Evolutionary conservation across 64 coral and sea anemone genomes (phyloP).

Genomic region (Stylophora pistillata): DNA sequence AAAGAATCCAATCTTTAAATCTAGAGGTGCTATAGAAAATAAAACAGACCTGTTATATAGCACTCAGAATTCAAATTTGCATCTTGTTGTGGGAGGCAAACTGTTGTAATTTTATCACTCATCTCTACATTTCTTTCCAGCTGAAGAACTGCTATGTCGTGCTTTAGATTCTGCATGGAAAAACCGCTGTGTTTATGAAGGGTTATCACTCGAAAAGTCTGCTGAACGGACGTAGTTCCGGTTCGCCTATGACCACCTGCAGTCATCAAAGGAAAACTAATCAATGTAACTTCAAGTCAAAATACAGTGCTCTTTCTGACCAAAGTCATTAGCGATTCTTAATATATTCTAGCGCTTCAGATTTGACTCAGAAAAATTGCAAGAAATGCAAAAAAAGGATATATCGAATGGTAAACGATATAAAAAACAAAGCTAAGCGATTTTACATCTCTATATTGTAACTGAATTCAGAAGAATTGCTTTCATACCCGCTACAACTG

Average conservation of each 20-base stretch:
- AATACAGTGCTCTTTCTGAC: too few species aligned
- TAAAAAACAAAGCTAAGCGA: too few species aligned
- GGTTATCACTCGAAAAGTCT: slow-evolving; percentile 18
- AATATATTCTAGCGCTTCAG: too few species aligned
- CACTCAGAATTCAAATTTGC: slow-evolving; percentile 14
- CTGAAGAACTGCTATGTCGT: slow-evolving; percentile 62
- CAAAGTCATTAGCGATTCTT: too few species aligned
- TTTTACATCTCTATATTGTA: background rate
- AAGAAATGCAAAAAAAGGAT: too few species aligned
- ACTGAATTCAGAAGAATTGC: too few species aligned
- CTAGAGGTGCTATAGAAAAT: background rate
- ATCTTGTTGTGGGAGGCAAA: slow-evolving; percentile 32
- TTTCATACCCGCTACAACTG: background rate
- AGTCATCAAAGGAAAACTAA: background rate
- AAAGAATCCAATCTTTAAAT: too few species aligned
- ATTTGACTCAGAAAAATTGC: too few species aligned
- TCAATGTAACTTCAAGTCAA: too few species aligned
- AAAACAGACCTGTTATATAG: slow-evolving; percentile 57
- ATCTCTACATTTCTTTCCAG: background rate
- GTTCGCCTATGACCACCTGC: slow-evolving; percentile 34
- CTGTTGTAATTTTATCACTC: slow-evolving; percentile 57
- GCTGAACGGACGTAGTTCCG: slow-evolving; percentile 56
- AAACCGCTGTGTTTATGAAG: slow-evolving; percentile 50
- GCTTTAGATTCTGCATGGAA: slow-evolving; percentile 8
- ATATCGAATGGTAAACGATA: too few species aligned